These are phyloP conservation scores for Conomelus anceps DNA, from an alignment of 2,888 invertebrate genomes.

Conservation along the genomic window DNA sequence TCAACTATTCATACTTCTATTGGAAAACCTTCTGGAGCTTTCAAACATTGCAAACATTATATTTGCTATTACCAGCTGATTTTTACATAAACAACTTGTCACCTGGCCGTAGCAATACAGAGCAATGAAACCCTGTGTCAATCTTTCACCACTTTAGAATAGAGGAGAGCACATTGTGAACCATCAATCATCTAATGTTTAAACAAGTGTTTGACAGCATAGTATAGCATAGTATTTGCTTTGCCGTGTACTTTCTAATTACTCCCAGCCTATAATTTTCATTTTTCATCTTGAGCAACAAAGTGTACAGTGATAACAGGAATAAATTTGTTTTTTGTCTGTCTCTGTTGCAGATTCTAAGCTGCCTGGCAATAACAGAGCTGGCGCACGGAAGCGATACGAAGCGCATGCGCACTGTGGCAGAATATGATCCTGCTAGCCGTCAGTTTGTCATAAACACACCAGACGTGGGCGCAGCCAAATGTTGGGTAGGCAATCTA, in stretches of 20 bases:
- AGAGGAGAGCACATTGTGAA: neutral
- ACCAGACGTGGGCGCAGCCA: constrained; percentile 52
- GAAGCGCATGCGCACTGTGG: constrained; percentile 48
- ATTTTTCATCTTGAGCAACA: no score
- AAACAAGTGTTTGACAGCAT: neutral
- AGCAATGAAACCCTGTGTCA: no score
- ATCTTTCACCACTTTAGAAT: neutral
- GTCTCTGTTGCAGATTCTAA: constrained; percentile 39
- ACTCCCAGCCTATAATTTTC: neutral
- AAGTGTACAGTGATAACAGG: no score
- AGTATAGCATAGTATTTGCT: neutral
- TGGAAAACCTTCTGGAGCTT: no score
- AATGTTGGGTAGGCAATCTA: constrained; percentile 52
- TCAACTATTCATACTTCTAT: no score
- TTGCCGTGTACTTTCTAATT: no score
- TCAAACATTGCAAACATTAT: no score
- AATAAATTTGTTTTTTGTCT: neutral
- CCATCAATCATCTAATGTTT: neutral
- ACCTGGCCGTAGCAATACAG: no score
- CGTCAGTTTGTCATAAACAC: constrained; percentile 50
- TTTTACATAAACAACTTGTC: no score
- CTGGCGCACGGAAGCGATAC: constrained; percentile 54
- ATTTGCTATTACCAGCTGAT: no score
- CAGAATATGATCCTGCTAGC: constrained; percentile 46
- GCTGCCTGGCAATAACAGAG: constrained; percentile 53